Base-by-base conservation (phyloP, 1,140 invertebrate genomes). In the Anoplophora glabripennis region DNA sequence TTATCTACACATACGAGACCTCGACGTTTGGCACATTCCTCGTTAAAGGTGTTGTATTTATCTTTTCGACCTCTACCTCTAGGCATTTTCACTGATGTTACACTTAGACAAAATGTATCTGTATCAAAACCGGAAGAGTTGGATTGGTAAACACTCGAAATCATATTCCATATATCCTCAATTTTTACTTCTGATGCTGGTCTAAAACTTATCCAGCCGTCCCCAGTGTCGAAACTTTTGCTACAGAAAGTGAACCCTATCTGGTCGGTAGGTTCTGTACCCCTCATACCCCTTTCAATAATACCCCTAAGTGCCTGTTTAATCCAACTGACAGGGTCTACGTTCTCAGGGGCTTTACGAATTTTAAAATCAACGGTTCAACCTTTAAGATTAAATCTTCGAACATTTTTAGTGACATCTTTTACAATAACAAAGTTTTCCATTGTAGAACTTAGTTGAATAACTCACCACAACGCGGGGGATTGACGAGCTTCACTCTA, bases 1-100 rank as follows among this genome's bases (percentile, higher is more conserved):
- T 55, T 60, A 8, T 42, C 36, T n/a, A 60, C 42, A n/a, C 8
- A 5, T 17, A 60, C 12, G n/a, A 60, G 54, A 9, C 58, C 52
- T 55, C 58, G n/a, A n/a, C n/a, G n/a, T n/a, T n/a, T n/a, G n/a
- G n/a, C n/a, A n/a, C n/a, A n/a, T n/a, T n/a, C n/a, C 15, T 55
- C 52, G 7, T 55, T 12, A 52, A 48, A 60, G 8, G 41, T 48
- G 17, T 54, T 54, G 34, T 54, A 59, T 40, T 44, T 33, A 40
- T 1, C 14, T 10, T 4, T 18, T 14, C 28, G 5, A 14, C 47
- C 37, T 37, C 11, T 57, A 11, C 47, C 47, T 42, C 12, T 38
- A 41, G 51, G 51, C 37, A 53, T 40, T 28, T 21, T 21, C 7
- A 53, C 51, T 17, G 38, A 21, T 0, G 51, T 53, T 38, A 15